phyloP scores from a whole-genome alignment of 2,888 invertebrate genomes.

The Bruchidius siliquastri region DNA sequence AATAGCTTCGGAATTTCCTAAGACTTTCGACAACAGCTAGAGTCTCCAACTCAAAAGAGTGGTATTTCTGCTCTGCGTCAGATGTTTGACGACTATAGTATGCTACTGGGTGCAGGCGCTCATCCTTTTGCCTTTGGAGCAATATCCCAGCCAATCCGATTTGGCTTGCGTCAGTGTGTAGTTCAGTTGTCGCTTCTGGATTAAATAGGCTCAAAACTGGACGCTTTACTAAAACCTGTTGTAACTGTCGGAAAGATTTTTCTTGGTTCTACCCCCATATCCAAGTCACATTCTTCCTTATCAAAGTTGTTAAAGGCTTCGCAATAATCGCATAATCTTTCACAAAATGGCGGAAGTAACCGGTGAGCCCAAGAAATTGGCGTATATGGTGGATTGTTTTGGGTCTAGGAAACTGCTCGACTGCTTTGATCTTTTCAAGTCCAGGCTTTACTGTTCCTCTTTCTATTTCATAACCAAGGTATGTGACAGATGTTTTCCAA shows the following conservation, averaged over 20 bases:
- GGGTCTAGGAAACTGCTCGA: too few relatives aligned
- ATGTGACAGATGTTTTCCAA: too few relatives aligned
- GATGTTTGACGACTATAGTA: constrained; percentile 37
- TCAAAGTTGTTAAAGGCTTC: too few relatives aligned
- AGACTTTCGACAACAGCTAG: constrained; percentile 38
- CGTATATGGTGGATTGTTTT: too few relatives aligned
- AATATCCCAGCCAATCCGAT: constrained; percentile 30
- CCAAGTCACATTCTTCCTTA: constrained; percentile 17
- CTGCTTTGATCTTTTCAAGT: too few relatives aligned
- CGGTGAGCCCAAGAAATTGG: too few relatives aligned
- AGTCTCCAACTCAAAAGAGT: constrained; percentile 39
- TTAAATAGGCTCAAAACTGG: constrained; percentile 24
- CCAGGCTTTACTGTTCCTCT: constrained; percentile 22
- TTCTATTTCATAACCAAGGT: constrained; percentile 21
- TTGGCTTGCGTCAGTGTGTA: constrained; percentile 31
- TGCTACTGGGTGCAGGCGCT: constrained; percentile 26
- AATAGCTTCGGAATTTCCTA: constrained; percentile 34
- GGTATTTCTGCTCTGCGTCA: constrained; percentile 33
- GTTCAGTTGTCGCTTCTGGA: constrained; percentile 25
- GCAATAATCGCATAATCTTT: too few relatives aligned
- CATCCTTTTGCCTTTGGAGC: constrained; percentile 26
- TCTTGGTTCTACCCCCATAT: constrained; percentile 14
- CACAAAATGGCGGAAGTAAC: too few relatives aligned
- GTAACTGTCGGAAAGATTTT: constrained; percentile 16
- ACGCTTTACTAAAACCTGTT: constrained; percentile 10